Percentiles rank a stretch among this genome's conserved stretches.
These are phyloP conservation scores for Lomographa bimaculata DNA, from an alignment of 2,888 invertebrate genomes.

Conservation along the genomic window DNA sequence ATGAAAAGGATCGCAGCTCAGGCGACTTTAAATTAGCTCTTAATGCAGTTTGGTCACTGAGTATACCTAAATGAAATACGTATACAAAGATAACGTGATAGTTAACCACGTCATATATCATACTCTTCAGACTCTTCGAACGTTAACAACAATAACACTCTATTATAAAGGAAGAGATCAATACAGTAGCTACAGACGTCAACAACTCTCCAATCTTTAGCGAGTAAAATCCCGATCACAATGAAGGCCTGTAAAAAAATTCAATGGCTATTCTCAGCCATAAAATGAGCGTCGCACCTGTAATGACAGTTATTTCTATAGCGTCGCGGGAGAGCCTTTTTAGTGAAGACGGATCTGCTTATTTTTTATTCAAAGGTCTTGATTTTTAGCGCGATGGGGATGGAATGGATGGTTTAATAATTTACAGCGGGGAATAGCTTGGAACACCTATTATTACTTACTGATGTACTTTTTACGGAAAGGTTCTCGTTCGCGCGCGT, in stretches of 20 bases:
- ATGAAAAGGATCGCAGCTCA: too few species aligned
- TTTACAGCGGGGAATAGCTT: too few species aligned
- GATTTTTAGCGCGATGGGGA: slow-evolving; percentile 12
- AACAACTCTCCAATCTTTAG: slow-evolving; percentile 15
- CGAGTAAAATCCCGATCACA: slow-evolving; percentile 25
- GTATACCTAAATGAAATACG: too few species aligned
- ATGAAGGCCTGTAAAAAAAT: slow-evolving; percentile 28
- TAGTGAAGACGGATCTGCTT: slow-evolving; percentile 19
- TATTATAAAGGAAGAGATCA: slow-evolving; percentile 11
- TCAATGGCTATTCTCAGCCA: slow-evolving; percentile 26
- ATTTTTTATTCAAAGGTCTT: slow-evolving; percentile 27
- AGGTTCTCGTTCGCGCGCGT: too few species aligned
- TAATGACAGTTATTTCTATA: slow-evolving; percentile 34
- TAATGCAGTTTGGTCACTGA: too few species aligned
- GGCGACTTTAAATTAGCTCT: too few species aligned
- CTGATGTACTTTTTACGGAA: too few species aligned
- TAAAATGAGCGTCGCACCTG: slow-evolving; percentile 25
- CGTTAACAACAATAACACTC: too few species aligned
- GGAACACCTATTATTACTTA: too few species aligned
- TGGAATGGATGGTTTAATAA: slow-evolving; percentile 11
- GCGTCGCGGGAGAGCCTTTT: slow-evolving; percentile 14
- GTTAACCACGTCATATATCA: too few species aligned
- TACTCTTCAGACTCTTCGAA: too few species aligned
- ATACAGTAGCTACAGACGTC: slow-evolving; percentile 10
- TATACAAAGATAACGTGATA: too few species aligned